A percentile compares a stretch with the other conserved stretches of the same genome.
These are phyloP conservation scores for Porites cylindrica DNA, from an alignment of 92 coral and sea anemone genomes.

Conservation along the genomic window DNA sequence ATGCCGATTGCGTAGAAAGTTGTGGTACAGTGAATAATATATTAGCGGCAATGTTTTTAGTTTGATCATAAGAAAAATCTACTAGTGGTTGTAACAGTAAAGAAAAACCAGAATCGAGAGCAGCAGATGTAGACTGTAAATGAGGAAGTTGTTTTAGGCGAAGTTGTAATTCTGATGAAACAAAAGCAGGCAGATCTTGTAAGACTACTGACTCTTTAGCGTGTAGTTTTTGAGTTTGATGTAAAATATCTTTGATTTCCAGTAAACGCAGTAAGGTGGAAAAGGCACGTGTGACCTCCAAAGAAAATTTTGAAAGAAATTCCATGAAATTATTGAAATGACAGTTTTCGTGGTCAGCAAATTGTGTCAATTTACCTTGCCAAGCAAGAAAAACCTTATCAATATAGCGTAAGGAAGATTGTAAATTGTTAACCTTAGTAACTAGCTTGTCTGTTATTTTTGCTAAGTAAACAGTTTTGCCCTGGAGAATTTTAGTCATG, in stretches of 20 bases:
- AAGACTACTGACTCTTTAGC: constrained; percentile 15
- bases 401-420: neutral
- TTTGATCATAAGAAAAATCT: constrained; percentile 35
- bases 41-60: constrained; percentile 2
- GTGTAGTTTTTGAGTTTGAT: constrained; percentile 24
- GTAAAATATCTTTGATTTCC: constrained; percentile 43
- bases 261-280: constrained; percentile 23
- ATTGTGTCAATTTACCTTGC: neutral
- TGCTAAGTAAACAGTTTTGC: neutral
- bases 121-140: neutral
- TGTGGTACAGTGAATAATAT: constrained; percentile 50
- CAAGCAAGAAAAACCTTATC: neutral
- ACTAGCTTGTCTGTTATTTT: constrained; percentile 1
- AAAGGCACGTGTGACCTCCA: constrained; percentile 49
- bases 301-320: constrained; percentile 48
- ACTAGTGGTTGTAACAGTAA: constrained; percentile 48
- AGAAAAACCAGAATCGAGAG: constrained; percentile 33
- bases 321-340: constrained; percentile 15
- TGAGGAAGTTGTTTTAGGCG: neutral
- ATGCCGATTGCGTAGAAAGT: neutral
- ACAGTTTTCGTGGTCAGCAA: neutral
- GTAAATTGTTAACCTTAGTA: neutral
- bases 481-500: neutral
- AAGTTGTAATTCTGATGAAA: neutral
- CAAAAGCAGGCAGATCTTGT: constrained; percentile 30